phyloP scores from a whole-genome alignment of 2,113 vertebrate species.

The Xenopus tropicalis region UCB_Xtro_10.0 CM004445.2:114000001-114000500 shows the following conservation, averaged over 20 bases:
- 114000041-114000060: constrained; percentile 62
- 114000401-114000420: constrained; percentile 71
- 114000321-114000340: constrained; percentile 28
- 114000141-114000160: constrained; percentile 65
- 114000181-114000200: constrained; percentile 18
- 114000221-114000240: constrained; percentile 13
- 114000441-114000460: constrained; percentile 61
- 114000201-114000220: constrained; percentile 12
- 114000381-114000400: constrained; percentile 75
- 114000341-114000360: constrained; percentile 49
- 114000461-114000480: constrained; percentile 64
- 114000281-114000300: constrained; percentile 6
- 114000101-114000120: constrained; percentile 69
- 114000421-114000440: constrained; percentile 71
- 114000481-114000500: constrained; percentile 67
- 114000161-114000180: constrained; percentile 65
- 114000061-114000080: constrained; percentile 62
- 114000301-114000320: background rate
- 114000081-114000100: constrained; percentile 71
- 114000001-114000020: constrained; percentile 28
- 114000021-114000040: constrained; percentile 52
- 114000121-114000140: constrained; percentile 67
- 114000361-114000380: constrained; percentile 66
- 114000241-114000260: background rate
- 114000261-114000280: background rate